Evolutionary conservation across 1,140 invertebrate genomes (phyloP), one percentile per base, ranked within the genome.

Genomic region (Dolichoris vasculosae): DNA sequence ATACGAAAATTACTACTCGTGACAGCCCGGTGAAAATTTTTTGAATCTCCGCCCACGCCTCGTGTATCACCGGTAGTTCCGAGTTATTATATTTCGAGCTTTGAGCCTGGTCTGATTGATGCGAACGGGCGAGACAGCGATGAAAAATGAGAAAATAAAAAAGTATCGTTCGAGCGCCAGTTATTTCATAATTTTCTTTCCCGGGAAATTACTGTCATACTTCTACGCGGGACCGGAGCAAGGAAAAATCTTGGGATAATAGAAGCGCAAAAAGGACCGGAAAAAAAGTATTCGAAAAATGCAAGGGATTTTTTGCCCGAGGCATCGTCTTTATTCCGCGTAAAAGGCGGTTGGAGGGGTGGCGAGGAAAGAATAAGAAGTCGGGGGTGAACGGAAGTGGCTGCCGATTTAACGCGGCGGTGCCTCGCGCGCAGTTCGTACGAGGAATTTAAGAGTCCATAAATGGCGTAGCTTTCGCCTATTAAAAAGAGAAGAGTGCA

Each of bases 401-500:
- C 88, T 78, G 86, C 86, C 89, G 88, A 89, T 90, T 90, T 89
- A 89, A 88, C 77, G 83, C 46, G 30, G 75, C 76, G 84, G 77
- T 78, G 86, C 80, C 83, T 38, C 51, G 86, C 83, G 79, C 81
- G 64, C 83, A 86, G 87, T 88, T 87, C 86, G 79, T 87, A 88
- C 86, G 84, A 89, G 88, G 87, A 90, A 89, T 91, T 90, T 90
- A 90, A 91, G 89, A 89, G 88, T 90, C 87, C 87, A 90, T 90
- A 90, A 90, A 91, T 89, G 88, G 88, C 88, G 88, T 85, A 89
- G 88, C 88, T 88, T 88, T 35, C 86, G 64, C 64, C 35, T 32
- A 77, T 63, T 76, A 55, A 55, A 55, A 77, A 63, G 32, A 79
- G 78, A 15, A 26, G 63, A 17, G 78, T 23, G 13, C 23, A 40